Evolutionary conservation across 2,797 vertebrate genomes (phyloP).

Genomic region (Acanthis flammea): DNA sequence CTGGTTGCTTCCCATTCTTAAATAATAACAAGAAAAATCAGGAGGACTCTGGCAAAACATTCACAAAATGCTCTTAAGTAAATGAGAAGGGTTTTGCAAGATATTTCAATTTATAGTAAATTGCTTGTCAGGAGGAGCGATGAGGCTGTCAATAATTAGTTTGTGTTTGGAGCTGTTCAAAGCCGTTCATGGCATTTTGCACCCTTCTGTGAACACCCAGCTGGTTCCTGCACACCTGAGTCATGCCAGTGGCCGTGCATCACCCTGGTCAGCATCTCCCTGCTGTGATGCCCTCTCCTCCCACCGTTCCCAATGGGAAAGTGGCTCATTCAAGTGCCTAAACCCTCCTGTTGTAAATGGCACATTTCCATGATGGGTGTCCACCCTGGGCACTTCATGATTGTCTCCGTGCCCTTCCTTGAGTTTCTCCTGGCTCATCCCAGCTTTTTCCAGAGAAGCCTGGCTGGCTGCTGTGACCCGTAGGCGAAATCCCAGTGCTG

Average conservation of each 20-base stretch:
- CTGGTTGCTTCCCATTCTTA: not conserved
- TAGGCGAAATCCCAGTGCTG: not conserved
- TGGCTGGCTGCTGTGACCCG: not conserved
- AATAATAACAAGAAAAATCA: not conserved
- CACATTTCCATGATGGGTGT: not conserved
- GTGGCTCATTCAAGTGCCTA: not conserved
- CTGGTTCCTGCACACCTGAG: not conserved
- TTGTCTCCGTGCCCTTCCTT: not conserved
- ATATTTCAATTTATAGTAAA: not conserved
- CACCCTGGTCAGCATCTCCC: not conserved
- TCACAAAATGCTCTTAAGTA: not conserved
- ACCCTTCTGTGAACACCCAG: not conserved
- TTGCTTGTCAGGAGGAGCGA: not conserved
- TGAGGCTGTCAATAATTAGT: not conserved
- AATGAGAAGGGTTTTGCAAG: not conserved
- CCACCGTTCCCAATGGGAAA: not conserved
- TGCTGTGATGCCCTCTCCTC: not conserved
- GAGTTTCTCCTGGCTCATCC: not conserved
- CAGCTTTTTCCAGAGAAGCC: not conserved
- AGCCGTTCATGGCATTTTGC: not conserved
- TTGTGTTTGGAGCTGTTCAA: not conserved
- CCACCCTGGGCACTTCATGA: rapidly evolving
- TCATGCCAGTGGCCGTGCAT: rapidly evolving
- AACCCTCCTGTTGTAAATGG: rapidly evolving
- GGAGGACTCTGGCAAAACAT: not conserved